Percentiles rank a stretch among this genome's conserved stretches.
Conservation (phyloP, 2,797 vertebrate species). For the Helicolenus hilgendorfi region DNA sequence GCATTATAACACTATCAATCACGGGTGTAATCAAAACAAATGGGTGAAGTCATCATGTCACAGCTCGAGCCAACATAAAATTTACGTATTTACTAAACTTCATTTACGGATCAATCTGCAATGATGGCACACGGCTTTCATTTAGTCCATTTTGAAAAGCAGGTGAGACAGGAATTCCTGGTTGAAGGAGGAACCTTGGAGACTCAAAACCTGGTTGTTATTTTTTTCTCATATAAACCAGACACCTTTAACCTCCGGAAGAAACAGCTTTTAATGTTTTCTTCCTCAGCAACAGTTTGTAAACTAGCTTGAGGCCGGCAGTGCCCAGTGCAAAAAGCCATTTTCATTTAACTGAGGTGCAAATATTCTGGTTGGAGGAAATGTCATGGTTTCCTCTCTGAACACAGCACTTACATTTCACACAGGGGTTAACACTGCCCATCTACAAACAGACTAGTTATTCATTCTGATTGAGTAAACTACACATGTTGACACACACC, state of each 20-base stretch:
- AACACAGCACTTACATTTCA: constrained; percentile 10
- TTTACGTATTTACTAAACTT: constrained; percentile 80
- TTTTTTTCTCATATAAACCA: constrained; percentile 1
- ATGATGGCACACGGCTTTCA: constrained; percentile 17
- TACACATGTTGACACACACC: constrained; percentile 30
- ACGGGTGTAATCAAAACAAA: constrained; percentile 83
- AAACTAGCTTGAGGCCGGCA: background rate
- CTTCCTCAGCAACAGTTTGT: background rate
- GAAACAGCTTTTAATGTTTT: background rate
- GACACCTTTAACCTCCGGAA: constrained; percentile 10
- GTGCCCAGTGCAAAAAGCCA: background rate
- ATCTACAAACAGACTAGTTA: constrained; percentile 16
- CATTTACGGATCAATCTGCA: constrained; percentile 63
- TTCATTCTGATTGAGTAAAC: constrained; percentile 13
- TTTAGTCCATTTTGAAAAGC: constrained; percentile 28
- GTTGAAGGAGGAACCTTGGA: background rate
- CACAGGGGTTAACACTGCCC: background rate
- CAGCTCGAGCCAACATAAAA: constrained; percentile 70
- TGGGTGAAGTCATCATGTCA: constrained; percentile 79
- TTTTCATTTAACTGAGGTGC: constrained; percentile 28
- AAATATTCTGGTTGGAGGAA: constrained; percentile 16
- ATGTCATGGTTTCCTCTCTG: constrained; percentile 17
- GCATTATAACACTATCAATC: constrained; percentile 81
- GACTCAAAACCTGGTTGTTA: background rate
- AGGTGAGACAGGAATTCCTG: background rate